Evolutionary conservation across 2,797 vertebrate genomes (phyloP), one percentile per base, ranked within the genome.

Genomic region (Adrianichthys oophorus): DNA sequence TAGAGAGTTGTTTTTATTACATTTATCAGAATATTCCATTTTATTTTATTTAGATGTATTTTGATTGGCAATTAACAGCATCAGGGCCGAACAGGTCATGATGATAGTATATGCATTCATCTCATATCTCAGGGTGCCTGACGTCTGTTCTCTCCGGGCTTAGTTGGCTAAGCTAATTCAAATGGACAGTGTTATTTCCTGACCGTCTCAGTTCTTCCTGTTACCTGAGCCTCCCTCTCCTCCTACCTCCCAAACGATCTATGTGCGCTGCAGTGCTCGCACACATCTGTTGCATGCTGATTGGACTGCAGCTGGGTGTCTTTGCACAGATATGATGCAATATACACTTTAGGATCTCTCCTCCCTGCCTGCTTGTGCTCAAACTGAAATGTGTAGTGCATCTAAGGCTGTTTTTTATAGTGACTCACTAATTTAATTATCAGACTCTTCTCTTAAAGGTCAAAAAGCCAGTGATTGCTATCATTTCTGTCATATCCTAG

Each of bases 121-220:
- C 46, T 23, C 43, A 53, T 12, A 18, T 45, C 37, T 13, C 62
- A 15, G 62, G 37, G 19, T 18, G 15, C 23, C 47, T 59, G 21
- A 76, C 55, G 15, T 41, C 59, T 48, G 45, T 17, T 59, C 63
- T 53, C 59, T 52, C 13, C 37, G 10, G 24, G 37, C 56, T 77
- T 69, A 65, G 49, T 58, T 72, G 66, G 49, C 66, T 71, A 71
- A 57, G 62, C 75, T 90, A 84, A 90, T 85, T 83, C 57, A 75
- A 82, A 82, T 63, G 81, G 87, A 86, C 85, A 76, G 64, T 88
- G 84, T 89, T 86, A 82, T 89, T 90, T 90, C 83, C 87, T 88
- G 80, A 76, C 64, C 43, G 41, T 82, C 80, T 83, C 61, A 71
- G 64, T 59, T 70, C 78, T 84, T 87, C 83, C 87, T 82, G 84